Percentiles rank a stretch among this genome's conserved stretches.
Evolutionary conservation across 1,140 invertebrate species (phyloP).

Genomic region (Trichonephila clavipes): DNA sequence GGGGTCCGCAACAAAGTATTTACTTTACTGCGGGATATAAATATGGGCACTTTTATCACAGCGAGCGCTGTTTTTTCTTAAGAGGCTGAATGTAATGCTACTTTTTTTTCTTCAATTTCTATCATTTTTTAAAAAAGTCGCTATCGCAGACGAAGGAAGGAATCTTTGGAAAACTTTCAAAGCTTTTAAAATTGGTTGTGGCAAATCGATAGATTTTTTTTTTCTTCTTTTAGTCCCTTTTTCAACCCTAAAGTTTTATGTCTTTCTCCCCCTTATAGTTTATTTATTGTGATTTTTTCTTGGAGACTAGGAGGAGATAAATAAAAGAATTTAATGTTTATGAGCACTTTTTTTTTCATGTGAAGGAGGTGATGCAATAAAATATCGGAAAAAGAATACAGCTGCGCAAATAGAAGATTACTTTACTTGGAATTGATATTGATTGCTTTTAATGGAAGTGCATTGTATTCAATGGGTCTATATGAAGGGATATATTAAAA

Average conservation of each 20-base stretch:
- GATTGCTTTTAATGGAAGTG: background rate
- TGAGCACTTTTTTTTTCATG: background rate
- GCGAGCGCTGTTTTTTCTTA: too few species aligned
- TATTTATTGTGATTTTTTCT: background rate
- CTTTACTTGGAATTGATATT: background rate
- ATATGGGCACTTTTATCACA: background rate
- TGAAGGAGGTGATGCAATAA: background rate
- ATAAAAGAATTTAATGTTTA: background rate
- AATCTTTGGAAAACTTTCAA: background rate
- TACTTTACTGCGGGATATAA: constrained; percentile 21
- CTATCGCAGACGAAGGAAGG: too few species aligned
- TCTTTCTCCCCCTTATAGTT: background rate
- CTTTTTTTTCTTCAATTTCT: background rate
- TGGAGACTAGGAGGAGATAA: background rate
- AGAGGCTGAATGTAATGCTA: too few species aligned
- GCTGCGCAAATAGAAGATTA: background rate
- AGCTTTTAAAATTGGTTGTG: background rate
- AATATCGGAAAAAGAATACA: background rate
- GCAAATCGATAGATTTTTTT: background rate
- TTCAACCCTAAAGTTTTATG: background rate
- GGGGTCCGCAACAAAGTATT: constrained; percentile 3
- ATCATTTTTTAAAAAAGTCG: background rate
- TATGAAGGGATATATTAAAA: too few species aligned
- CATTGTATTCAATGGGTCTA: background rate
- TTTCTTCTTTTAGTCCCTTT: background rate